Evolutionary conservation across 2,113 vertebrate species (phyloP).

Genomic region (Phaethornis superciliosus): DNA sequence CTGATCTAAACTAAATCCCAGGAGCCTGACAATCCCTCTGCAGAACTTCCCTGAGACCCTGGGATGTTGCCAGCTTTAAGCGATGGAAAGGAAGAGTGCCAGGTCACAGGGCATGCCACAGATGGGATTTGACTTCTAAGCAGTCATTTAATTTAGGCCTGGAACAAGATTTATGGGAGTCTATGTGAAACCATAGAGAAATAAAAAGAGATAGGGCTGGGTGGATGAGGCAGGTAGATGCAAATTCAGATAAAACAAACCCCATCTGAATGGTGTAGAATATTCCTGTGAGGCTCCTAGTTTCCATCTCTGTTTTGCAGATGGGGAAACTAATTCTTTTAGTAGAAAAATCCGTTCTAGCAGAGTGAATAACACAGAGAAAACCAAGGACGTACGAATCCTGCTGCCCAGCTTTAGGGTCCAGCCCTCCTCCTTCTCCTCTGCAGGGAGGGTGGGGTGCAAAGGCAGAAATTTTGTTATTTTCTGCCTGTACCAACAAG

Average conservation of each 20-base stretch:
- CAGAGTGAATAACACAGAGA: background rate
- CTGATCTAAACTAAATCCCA: conserved; percentile 49
- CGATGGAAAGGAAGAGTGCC: conserved; percentile 42
- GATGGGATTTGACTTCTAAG: conserved; percentile 53
- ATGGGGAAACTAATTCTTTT: background rate
- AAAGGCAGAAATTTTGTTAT: background rate
- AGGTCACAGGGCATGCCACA: conserved; percentile 66
- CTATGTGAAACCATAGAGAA: conserved; percentile 34
- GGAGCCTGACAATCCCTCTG: conserved; percentile 51
- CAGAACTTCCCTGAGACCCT: conserved; percentile 50
- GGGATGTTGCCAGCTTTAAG: conserved; percentile 28
- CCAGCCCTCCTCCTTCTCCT: background rate
- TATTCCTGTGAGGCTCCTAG: background rate
- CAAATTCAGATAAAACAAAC: conserved; percentile 18
- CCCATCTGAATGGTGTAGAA: background rate
- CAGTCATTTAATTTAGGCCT: conserved; percentile 53
- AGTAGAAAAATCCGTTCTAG: background rate
- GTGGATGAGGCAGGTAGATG: background rate
- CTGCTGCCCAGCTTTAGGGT: background rate
- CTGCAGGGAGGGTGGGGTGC: background rate
- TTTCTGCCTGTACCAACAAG: background rate
- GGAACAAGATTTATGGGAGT: conserved; percentile 41
- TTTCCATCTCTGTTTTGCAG: background rate
- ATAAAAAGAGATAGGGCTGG: background rate
- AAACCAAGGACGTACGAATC: background rate